These are phyloP conservation scores for Wasmannia auropunctata DNA, from an alignment of 1,140 invertebrate genomes.

Conservation along the genomic window DNA sequence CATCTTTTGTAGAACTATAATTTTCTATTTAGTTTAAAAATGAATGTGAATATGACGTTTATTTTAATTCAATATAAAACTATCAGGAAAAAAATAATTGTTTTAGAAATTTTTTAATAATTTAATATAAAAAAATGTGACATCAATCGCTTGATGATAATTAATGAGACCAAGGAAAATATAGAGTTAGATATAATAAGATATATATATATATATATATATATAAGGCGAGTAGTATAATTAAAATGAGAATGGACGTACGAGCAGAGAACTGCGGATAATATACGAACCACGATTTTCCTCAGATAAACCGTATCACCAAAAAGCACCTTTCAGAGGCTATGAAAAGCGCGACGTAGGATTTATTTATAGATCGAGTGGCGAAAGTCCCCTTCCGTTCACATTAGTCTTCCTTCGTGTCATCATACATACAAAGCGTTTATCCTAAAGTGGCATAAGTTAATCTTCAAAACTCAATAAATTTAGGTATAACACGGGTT, in stretches of 20 bases:
- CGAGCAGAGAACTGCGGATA: slow-evolving; percentile 18
- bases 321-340: slow-evolving; percentile 33
- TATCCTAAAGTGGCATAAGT: slow-evolving; percentile 10
- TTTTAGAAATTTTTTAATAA: not conserved
- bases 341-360: slow-evolving; percentile 25
- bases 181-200: not conserved
- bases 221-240: slow-evolving; percentile 7
- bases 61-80: not conserved
- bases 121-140: not conserved
- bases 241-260: slow-evolving; percentile 40
- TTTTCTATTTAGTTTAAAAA: not conserved
- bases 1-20: not conserved
- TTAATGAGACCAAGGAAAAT: not conserved
- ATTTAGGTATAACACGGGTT: not conserved
- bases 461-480: slow-evolving; percentile 12
- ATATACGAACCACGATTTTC: slow-evolving; percentile 37
- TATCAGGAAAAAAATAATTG: not conserved
- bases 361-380: slow-evolving; percentile 49
- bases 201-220: too few relatives aligned
- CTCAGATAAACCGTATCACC: slow-evolving; percentile 21
- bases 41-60: not conserved
- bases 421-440: not conserved
- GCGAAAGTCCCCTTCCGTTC: not conserved
- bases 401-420: slow-evolving; percentile 38
- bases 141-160: not conserved